Evolutionary conservation across 2,797 vertebrate species (phyloP).

Genomic region (Silurus lanzhouensis): DNA sequence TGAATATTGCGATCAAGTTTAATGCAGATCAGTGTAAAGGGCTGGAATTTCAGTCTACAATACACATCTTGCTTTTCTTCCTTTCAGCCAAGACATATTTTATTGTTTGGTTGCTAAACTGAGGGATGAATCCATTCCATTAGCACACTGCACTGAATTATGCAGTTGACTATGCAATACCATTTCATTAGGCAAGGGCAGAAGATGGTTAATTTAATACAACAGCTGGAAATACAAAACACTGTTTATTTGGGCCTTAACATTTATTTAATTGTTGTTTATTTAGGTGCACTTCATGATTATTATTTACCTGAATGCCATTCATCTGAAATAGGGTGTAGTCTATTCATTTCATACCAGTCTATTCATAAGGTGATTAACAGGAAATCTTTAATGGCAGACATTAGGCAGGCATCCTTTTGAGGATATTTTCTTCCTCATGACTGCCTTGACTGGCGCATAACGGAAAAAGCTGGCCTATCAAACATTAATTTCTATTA

Average conservation of each 20-base stretch:
- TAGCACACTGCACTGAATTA: background rate
- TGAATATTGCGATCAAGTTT: background rate
- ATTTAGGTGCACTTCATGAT: background rate
- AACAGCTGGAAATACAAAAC: background rate
- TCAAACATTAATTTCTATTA: background rate
- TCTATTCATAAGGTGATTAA: background rate
- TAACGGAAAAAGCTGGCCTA: background rate
- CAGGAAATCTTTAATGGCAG: background rate
- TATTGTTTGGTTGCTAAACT: background rate
- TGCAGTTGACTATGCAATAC: background rate
- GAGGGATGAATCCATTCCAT: background rate
- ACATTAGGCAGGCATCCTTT: background rate
- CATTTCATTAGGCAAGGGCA: background rate
- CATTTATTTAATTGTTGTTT: conserved; percentile 18
- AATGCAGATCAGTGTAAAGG: background rate
- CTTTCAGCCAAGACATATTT: background rate
- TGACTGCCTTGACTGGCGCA: background rate
- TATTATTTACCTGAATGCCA: background rate
- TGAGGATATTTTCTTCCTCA: background rate
- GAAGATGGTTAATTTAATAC: background rate
- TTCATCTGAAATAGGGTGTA: background rate
- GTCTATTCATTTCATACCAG: background rate
- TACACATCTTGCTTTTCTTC: background rate
- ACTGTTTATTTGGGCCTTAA: background rate
- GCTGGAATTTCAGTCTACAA: background rate